phyloP scores from a whole-genome alignment of 2,113 vertebrate genomes.

The Rhegmatorhina hoffmannsi region DNA sequence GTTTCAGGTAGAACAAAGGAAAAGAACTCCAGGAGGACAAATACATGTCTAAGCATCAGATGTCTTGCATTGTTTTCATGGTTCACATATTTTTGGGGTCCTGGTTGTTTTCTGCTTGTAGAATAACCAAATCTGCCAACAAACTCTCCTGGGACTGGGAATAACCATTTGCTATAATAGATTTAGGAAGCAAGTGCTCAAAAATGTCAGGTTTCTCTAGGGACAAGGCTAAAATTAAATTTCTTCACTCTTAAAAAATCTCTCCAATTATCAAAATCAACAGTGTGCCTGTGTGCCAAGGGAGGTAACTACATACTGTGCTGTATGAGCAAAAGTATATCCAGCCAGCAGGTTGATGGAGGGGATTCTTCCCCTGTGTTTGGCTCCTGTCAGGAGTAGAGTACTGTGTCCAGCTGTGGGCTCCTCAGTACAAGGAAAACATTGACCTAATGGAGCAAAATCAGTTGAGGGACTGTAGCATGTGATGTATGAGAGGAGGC shows the following conservation, averaged over 20 bases:
- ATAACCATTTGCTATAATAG: neutral
- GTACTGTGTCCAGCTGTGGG: neutral
- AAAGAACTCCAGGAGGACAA: neutral
- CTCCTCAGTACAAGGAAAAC: neutral
- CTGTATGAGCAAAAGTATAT: neutral
- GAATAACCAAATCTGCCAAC: neutral
- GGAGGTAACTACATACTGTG: neutral
- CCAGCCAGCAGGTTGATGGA: neutral
- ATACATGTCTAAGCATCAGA: conserved; percentile 8
- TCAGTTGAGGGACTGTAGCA: neutral
- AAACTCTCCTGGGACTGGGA: neutral
- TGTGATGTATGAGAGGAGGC: neutral
- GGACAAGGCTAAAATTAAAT: neutral
- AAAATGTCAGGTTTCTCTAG: neutral
- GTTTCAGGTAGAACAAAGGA: conserved; percentile 11
- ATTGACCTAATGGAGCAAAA: neutral
- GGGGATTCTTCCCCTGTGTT: neutral
- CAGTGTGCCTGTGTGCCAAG: neutral
- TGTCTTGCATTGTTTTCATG: neutral
- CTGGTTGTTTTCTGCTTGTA: neutral
- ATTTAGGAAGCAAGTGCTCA: neutral
- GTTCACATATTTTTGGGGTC: neutral
- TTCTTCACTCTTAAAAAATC: neutral
- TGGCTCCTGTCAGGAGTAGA: neutral
- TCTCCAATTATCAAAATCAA: neutral